Conservation (phyloP, 2,113 vertebrate species). For the Cynoglossus semilaevis region DNA sequence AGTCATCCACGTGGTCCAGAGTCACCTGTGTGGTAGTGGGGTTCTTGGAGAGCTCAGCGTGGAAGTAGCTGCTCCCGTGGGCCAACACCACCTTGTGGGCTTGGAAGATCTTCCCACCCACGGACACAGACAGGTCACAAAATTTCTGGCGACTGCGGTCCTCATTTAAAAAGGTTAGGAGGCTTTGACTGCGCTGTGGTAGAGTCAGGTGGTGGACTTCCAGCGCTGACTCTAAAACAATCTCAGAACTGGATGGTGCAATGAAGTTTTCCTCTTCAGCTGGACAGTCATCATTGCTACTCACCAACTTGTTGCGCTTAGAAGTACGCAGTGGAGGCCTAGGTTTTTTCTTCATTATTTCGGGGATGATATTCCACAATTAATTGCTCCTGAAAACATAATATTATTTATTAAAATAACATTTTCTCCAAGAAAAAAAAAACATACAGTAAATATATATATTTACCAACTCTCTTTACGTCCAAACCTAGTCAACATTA, state of each 20-base stretch:
- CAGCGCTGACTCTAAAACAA: constrained; percentile 27
- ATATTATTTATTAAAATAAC: background rate
- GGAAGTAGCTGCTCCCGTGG: constrained; percentile 96
- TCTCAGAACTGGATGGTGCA: background rate
- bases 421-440: background rate
- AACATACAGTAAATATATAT: background rate
- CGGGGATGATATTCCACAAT: constrained; percentile 4
- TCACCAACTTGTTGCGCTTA: constrained; percentile 34
- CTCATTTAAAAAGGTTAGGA: constrained; percentile 90
- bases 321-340: constrained; percentile 30
- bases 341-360: constrained; percentile 66
- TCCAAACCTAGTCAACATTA: too few relatives aligned
- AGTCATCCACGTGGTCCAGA: constrained; percentile 89
- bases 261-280: background rate
- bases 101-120: constrained; percentile 85
- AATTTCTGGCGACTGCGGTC: constrained; percentile 85
- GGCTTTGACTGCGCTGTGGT: constrained; percentile 82
- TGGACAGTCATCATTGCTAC: constrained; percentile 7
- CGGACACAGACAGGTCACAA: constrained; percentile 88
- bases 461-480: background rate
- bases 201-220: constrained; percentile 80
- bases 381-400: constrained; percentile 37
- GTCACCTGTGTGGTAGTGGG: constrained; percentile 81
- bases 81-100: constrained; percentile 95
- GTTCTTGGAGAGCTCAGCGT: constrained; percentile 90